Evolutionary conservation across 2,797 vertebrate species (phyloP), one percentile per base, ranked within the genome.

Genomic region (Tauraco hartlaubi): DNA sequence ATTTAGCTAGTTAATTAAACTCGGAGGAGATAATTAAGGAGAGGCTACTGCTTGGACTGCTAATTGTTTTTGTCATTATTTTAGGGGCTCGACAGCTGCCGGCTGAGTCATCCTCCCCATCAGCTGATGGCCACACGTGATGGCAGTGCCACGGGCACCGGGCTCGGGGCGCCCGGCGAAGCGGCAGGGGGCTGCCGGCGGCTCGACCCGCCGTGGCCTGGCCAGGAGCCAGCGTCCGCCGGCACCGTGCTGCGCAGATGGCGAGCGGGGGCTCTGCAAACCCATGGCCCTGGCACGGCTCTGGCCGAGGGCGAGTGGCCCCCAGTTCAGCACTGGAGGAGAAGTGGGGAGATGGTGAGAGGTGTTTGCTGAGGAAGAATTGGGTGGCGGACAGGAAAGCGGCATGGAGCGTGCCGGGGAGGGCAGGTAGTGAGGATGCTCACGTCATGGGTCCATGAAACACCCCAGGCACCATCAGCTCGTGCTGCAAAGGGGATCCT

Each of bases 1-100:
- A 99, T 99, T 98, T 99, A 99, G 98, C 98, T 98, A 98, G 98
- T 99, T 99, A 99, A 99, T 99, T 99, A 99, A 99, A 99, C 99
- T 99, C 99, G 97, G 99, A 99, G 99, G 99, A 99, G 99, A 99
- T 99, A 99, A 99, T 99, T 99, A 99, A 99, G 99, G 98, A 97
- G 98, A 98, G 99, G 98, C 98, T 98, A 99, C 98, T 98, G 99
- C 98, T 99, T 98, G 99, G 98, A 98, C 99, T 98, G 98, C 98
- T 98, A 99, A 99, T 99, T 99, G 99, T 98, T 99, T 98, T 98
- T 99, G 98, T 98, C 98, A 99, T 99, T 99, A 99, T 99, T 98
- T 98, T 98, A 98, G 98, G 98, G 98, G 98, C 98, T 98, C 98
- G 98, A 99, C 99, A 99, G 99, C 99, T 99, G 99, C 99, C 94